Base-by-base conservation (phyloP, 1,140 invertebrate species). In the Drosophila pectinifera region DNA sequence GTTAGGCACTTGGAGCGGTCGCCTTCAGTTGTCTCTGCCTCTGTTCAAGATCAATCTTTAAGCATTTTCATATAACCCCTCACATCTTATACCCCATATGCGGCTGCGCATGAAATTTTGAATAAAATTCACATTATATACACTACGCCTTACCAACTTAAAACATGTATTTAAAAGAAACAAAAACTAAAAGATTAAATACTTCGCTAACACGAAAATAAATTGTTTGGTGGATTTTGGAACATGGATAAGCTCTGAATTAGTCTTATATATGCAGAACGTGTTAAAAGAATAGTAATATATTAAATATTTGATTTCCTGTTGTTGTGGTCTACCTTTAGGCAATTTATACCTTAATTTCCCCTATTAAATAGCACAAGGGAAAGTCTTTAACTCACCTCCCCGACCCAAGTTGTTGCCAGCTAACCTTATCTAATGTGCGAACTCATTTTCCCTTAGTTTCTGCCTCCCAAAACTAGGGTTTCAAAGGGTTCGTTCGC, bases 61-160 rank as follows among this genome's bases (percentile, higher is more conserved):
- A 49, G 61, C 79, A 82, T 78, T 64, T 67, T 86, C 82, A 86
- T 86, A 49, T 69, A 84, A 75, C 7, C 46, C 48, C 45, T 54
- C 73, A 76, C 73, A 75, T 76, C 46, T 49, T 54, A 38, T 43
- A 46, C 26, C 41, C 67, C 78, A 81, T 34, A 64, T 75, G 69
- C 80, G 80, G 31, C 56, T 54, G 51, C 55, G 78, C 59, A 55
- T 62, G n/a, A 36, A 56, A 73, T 69, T 51, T 65, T 80, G 84
- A 89, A 88, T 88, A 83, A 77, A 89, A 88, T 88, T 88, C 83
- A 89, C 72, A 63, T 61, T 67, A 78, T 61, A 64, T 57, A 83
- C 54, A 76, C 65, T 65, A 83, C 75, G 62, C 79, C 79, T 82
- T 78, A 78, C 74, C 68, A 72, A 55, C 36, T 68, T 70, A 82